phyloP scores from a whole-genome alignment of 2,113 vertebrate species.

The Trogon melanurus region DNA sequence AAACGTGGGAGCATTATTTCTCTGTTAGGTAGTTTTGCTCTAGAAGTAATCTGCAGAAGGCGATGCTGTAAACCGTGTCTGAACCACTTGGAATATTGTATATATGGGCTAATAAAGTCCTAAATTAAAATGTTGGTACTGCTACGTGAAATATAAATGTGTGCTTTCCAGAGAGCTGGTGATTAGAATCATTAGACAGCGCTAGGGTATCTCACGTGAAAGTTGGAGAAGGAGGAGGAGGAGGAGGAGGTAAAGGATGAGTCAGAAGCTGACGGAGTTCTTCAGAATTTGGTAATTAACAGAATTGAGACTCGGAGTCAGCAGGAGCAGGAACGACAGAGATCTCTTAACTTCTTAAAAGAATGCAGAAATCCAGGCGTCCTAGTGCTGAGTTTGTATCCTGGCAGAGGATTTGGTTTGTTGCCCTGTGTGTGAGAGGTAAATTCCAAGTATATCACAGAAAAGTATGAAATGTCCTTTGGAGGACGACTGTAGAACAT shows the following conservation, averaged over 20 bases:
- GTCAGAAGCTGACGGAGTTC: slow-evolving; percentile 38
- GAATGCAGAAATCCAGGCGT: background rate
- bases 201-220: background rate
- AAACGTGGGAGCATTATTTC: background rate
- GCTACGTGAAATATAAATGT: background rate
- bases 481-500: background rate
- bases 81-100: background rate
- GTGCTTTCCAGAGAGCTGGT: background rate
- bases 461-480: background rate
- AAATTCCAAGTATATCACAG: background rate
- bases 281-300: slow-evolving; percentile 26
- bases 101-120: background rate
- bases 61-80: background rate
- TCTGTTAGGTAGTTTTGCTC: background rate
- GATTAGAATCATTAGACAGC: background rate
- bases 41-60: background rate
- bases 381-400: background rate
- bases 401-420: background rate
- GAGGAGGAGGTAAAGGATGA: background rate
- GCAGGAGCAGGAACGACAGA: background rate
- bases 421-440: background rate
- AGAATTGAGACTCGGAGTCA: slow-evolving; percentile 17
- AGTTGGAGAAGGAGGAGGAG: background rate
- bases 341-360: background rate
- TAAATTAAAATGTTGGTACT: background rate